Evolutionary conservation across 2,113 vertebrate genomes (phyloP), one percentile per base, ranked within the genome.

Genomic region (Illadopsis cleaveri): DNA sequence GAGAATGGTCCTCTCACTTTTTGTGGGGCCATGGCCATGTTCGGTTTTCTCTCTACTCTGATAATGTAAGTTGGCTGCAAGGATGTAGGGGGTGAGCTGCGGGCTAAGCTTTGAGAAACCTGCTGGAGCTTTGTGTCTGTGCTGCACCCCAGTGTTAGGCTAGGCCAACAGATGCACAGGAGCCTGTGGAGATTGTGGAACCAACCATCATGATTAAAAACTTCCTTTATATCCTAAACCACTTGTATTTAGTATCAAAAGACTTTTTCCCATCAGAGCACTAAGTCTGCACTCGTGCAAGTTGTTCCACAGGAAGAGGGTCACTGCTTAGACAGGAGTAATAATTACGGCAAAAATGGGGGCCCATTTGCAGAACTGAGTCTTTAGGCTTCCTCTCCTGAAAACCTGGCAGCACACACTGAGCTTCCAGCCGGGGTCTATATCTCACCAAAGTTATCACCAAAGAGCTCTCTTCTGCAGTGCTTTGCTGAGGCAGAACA

Each of bases 91-190:
- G 13, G 6, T 70, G 31, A 93, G 30, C 47, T 89, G 60, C 64
- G 1, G 4, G 21, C 56, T 68, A 25, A 0, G 11, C 22, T 44
- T 51, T 6, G 2, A 82, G 85, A 30, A 82, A 12, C 37, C 48
- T 83, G 54, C 27, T 70, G 61, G 50, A 80, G 16, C 0, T 0
- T 6, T 1, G 28, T 40, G 35, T 24, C 50, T 68, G 23, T 78
- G 60, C 77, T 68, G 22, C 30, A 71, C 20, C 30, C 11, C 47
- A 37, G 3, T 6, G 4, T 28, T 19, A 42, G 30, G 14, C n/a
- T 83, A 47, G 37, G 42, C 50, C 80, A 45, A 31, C 27, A 60
- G 47, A 44, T 15, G 44, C 44, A 31, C 28, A 78, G 60, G 9
- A 75, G 5, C 25, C 51, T 83, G 50, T 13, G 47, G 24, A 86